phyloP scores from a whole-genome alignment of 64 coral and sea anemone species.

The Acropora yongei region DNA sequence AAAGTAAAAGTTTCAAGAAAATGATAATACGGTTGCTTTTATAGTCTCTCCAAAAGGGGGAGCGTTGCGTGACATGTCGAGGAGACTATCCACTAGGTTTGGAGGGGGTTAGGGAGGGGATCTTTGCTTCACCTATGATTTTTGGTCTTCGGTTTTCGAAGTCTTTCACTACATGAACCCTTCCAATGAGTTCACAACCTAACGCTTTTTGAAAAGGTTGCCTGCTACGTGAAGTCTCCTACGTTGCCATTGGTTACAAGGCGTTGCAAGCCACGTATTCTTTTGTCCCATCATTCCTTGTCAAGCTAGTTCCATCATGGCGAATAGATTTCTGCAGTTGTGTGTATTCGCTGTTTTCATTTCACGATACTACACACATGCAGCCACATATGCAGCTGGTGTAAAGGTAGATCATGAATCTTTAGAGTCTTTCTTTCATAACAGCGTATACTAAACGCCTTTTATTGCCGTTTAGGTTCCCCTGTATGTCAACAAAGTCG shows the following conservation, averaged over 20 bases:
- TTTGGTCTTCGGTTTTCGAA: too few species aligned
- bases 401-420: constrained; percentile 24
- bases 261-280: constrained; percentile 5
- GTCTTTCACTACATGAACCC: too few species aligned
- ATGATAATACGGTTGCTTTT: too few species aligned
- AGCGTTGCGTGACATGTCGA: too few species aligned
- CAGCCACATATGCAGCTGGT: constrained; percentile 28
- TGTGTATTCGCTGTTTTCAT: constrained; percentile 7
- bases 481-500: constrained; percentile 98
- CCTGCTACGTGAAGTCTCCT: too few species aligned
- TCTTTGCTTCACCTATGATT: too few species aligned
- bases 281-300: constrained; percentile 28
- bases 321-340: constrained; percentile 5
- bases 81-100: too few species aligned
- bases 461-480: constrained; percentile 63
- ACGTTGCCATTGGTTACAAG: constrained; percentile 1
- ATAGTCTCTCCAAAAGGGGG: too few species aligned
- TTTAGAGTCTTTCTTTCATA: neutral
- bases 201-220: too few species aligned
- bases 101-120: too few species aligned
- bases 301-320: constrained; percentile 44
- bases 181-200: too few species aligned
- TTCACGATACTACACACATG: constrained; percentile 4
- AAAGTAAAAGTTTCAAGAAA: too few species aligned
- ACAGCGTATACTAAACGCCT: neutral